A percentile compares a stretch with the other conserved stretches of the same genome.
These are phyloP conservation scores for Proisotoma minuta DNA, from an alignment of 2,888 invertebrate genomes.

Conservation along the genomic window DNA sequence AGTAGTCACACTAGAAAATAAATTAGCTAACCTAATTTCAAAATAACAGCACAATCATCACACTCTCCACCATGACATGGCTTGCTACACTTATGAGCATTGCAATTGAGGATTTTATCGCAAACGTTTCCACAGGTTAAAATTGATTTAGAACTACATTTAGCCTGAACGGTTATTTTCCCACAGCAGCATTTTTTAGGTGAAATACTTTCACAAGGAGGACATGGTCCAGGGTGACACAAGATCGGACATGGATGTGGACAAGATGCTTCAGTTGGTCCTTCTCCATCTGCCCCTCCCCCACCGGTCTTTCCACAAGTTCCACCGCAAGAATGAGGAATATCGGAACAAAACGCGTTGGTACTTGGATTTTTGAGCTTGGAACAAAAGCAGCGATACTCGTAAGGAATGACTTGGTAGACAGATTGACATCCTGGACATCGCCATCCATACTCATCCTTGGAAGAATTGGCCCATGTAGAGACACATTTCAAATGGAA, in stretches of 20 bases:
- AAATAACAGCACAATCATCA: slow-evolving; percentile 61
- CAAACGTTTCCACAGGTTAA: slow-evolving; percentile 73
- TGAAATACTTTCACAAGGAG: slow-evolving; percentile 72
- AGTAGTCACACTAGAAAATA: slow-evolving; percentile 8
- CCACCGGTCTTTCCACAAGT: slow-evolving; percentile 63
- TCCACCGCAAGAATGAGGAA: slow-evolving; percentile 89
- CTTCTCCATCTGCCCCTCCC: slow-evolving; percentile 54
- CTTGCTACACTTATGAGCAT: slow-evolving; percentile 64
- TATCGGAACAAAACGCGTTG: slow-evolving; percentile 57
- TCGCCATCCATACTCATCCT: slow-evolving; percentile 79
- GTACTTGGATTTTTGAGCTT: slow-evolving; percentile 64
- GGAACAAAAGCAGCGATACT: slow-evolving; percentile 88
- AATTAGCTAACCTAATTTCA: slow-evolving; percentile 60
- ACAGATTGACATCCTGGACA: slow-evolving; percentile 94
- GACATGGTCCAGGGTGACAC: slow-evolving; percentile 94
- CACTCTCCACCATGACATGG: slow-evolving; percentile 79
- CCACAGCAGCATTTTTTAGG: slow-evolving; percentile 72
- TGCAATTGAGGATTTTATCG: slow-evolving; percentile 69
- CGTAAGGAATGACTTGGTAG: slow-evolving; percentile 65
- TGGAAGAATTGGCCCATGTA: slow-evolving; percentile 84
- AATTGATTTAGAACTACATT: slow-evolving; percentile 67
- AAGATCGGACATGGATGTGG: slow-evolving; percentile 64
- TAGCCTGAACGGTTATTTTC: slow-evolving; percentile 62
- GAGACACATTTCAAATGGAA: slow-evolving; percentile 84
- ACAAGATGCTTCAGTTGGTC: no score